A percentile compares a stretch with the other conserved stretches of the same genome.
Evolutionary conservation across 2,888 invertebrate species (phyloP).

Genomic region (Atherix ibis): DNA sequence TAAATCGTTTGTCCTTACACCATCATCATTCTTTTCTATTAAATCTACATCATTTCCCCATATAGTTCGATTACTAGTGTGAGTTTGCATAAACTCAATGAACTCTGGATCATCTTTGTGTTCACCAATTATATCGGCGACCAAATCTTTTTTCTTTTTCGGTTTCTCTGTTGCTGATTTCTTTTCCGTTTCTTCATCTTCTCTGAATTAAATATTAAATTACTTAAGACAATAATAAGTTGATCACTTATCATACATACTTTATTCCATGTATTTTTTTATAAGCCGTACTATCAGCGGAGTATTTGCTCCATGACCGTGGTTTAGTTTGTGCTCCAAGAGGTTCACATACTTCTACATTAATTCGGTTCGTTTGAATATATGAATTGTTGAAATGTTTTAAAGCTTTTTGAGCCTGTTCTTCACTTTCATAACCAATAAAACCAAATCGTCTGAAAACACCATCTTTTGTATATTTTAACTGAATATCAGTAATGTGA

Average conservation of each 20-base stretch:
- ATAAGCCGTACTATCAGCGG: conserved; percentile 55
- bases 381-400: conserved; percentile 70
- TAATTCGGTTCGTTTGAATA: conserved; percentile 66
- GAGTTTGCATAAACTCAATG: conserved; percentile 76
- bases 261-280: conserved; percentile 38
- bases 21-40: conserved; percentile 3
- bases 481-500: conserved; percentile 78
- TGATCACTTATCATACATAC: conserved; percentile 19
- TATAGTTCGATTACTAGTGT: conserved; percentile 39
- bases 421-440: conserved; percentile 71
- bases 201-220: too few species aligned
- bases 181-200: conserved; percentile 15
- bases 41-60: conserved; percentile 39
- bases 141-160: conserved; percentile 36
- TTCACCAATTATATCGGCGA: conserved; percentile 52
- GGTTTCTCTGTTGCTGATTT: conserved; percentile 17
- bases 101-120: conserved; percentile 81
- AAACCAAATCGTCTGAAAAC: conserved; percentile 89
- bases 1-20: conserved; percentile 6
- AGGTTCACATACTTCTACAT: conserved; percentile 55
- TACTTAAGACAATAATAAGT: too few species aligned
- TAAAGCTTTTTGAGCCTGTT: conserved; percentile 61
- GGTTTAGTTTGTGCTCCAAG: conserved; percentile 62
- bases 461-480: conserved; percentile 85
- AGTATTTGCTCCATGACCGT: conserved; percentile 86